Evolutionary conservation across 2,888 invertebrate species (phyloP), one percentile per base, ranked within the genome.

Genomic region (Smittia aterrima): DNA sequence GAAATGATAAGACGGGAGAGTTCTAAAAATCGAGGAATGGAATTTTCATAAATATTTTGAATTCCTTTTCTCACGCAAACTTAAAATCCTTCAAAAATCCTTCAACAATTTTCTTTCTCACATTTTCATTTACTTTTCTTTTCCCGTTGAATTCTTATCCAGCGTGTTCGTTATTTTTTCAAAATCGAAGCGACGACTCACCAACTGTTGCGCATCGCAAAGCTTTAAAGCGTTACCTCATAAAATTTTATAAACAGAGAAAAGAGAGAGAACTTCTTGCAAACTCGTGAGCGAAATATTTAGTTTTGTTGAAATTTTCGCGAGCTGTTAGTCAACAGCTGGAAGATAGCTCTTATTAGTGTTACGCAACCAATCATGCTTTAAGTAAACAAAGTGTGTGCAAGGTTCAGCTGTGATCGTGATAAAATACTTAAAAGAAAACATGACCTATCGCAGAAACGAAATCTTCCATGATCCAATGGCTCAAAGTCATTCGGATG

Each of bases 401-500:
- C 20, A 20, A 22, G 22, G 7, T 22, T 22, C 4, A 6, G 22
- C n/a, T 18, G 58, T 6, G 2, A 22, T 9, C 58, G 58, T 20
- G 58, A 47, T 47, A 47, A 47, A 47, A 47, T 4, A 7, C 16
- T 18, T 22, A 13, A 64, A 3, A 58, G 18, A 16, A 58, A 58
- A 58, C 24, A 58, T 58, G 58, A 58, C 2, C 9, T 4, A 58
- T 24, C 58, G 58, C 3, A 58, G 58, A 16, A 58, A 22, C 47
- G 47, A 47, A 16, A 16, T 47, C 16, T 58, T 58, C 24, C 24
- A 24, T 18, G 16, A 58, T 22, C 4, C 58, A 2, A 47, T 47
- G 47, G 13, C 47, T 58, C 64, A 64, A 27, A 64, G 64, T 64
- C 64, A 64, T 7, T 72, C 72, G 0, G 72, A 72, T n/a, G 72